Evolutionary conservation across 2,888 invertebrate genomes (phyloP).

Genomic region (Trissoscelio sp.): DNA sequence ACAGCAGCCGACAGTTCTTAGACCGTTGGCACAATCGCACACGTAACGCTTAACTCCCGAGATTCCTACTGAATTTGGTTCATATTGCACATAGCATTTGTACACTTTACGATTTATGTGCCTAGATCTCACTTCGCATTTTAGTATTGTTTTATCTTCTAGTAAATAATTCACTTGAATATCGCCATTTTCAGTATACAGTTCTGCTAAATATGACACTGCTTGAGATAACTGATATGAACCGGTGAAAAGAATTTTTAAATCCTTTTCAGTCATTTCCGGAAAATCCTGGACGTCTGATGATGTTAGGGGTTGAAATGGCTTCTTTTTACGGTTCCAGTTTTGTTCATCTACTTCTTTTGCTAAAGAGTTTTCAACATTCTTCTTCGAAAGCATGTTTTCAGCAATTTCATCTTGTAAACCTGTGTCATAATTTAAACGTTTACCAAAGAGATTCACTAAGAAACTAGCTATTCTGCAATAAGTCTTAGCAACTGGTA

Average conservation of each 20-base stretch:
- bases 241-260: slow-evolving; percentile 66
- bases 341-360: slow-evolving; percentile 32
- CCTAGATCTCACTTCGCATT: slow-evolving; percentile 38
- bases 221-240: slow-evolving; percentile 69
- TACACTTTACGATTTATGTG: slow-evolving; percentile 32
- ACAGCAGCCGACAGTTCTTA: too few species aligned
- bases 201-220: slow-evolving; percentile 69
- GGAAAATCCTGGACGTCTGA: too few species aligned
- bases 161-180: neutral
- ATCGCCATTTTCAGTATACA: slow-evolving; percentile 9
- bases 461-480: slow-evolving; percentile 21
- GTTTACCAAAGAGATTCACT: slow-evolving; percentile 61
- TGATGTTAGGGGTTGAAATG: too few species aligned
- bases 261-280: too few species aligned
- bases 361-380: slow-evolving; percentile 20
- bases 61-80: slow-evolving; percentile 16
- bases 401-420: neutral
- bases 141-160: slow-evolving; percentile 19
- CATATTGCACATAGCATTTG: slow-evolving; percentile 42
- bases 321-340: too few species aligned
- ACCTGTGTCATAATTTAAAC: slow-evolving; percentile 36
- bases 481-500: neutral
- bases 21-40: too few species aligned
- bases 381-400: neutral
- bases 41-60: slow-evolving; percentile 5